These are phyloP conservation scores for Solen grandis DNA, from an alignment of 1,140 invertebrate species.

Conservation along the genomic window DNA sequence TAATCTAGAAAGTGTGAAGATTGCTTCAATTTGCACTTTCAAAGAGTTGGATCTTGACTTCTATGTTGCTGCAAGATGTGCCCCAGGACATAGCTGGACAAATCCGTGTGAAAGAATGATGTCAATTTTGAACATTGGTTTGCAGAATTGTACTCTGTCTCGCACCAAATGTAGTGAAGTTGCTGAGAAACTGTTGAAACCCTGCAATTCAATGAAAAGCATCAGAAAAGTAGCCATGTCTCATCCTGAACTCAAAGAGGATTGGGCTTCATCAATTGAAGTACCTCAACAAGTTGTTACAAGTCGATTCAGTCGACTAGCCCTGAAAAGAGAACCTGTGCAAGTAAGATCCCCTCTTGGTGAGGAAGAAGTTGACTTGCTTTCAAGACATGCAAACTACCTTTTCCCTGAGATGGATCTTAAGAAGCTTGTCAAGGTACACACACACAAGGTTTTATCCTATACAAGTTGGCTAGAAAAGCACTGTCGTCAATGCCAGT, in stretches of 20 bases:
- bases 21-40: conserved; percentile 52
- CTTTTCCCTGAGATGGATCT: conserved; percentile 9
- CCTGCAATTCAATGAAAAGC: background rate
- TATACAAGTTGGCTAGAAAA: background rate
- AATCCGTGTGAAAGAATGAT: conserved; percentile 64
- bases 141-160: background rate
- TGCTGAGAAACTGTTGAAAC: background rate
- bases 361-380: conserved; percentile 10
- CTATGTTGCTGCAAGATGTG: conserved; percentile 45
- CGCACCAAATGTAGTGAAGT: background rate
- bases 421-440: conserved; percentile 18
- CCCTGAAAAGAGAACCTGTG: conserved; percentile 15
- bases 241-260: background rate
- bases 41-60: conserved; percentile 54
- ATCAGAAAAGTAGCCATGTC: background rate
- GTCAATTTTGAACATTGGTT: conserved; percentile 54
- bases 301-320: conserved; percentile 8
- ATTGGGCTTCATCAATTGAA: background rate
- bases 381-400: conserved; percentile 1
- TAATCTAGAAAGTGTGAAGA: conserved; percentile 47
- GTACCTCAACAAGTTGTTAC: background rate
- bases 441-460: background rate
- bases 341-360: background rate
- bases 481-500: conserved; percentile 21
- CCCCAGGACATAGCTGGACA: conserved; percentile 56